phyloP scores from a whole-genome alignment of 2,113 vertebrate species.

The Scatophagus argus region DNA sequence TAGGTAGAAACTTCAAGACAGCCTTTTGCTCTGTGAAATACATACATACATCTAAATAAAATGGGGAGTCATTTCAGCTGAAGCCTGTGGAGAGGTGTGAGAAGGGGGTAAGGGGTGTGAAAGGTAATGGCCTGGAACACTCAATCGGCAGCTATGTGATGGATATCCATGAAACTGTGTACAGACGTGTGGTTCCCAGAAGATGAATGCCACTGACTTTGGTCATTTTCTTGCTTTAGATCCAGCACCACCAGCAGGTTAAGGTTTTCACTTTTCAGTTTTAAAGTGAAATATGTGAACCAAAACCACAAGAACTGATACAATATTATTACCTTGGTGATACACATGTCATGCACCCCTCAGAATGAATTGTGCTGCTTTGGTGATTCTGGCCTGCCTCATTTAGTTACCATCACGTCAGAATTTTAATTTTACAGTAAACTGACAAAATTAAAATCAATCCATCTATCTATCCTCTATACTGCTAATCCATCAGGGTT shows the following conservation, averaged over 20 bases:
- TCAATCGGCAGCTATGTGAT: neutral
- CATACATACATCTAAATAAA: conserved; percentile 51
- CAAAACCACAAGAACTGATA: no score
- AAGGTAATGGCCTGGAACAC: conserved; percentile 25
- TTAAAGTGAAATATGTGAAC: neutral
- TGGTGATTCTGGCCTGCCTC: neutral
- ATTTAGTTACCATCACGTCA: neutral
- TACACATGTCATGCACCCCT: neutral
- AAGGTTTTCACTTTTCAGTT: neutral
- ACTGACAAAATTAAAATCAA: neutral
- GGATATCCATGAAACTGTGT: neutral
- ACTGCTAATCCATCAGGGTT: no score
- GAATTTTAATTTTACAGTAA: neutral
- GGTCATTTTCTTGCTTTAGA: neutral
- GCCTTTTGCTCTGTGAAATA: conserved; percentile 65
- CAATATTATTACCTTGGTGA: no score
- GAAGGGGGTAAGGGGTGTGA: conserved; percentile 14
- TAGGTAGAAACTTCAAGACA: conserved; percentile 54
- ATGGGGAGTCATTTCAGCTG: conserved; percentile 17
- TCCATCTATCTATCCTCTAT: no score
- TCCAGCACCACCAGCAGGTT: neutral
- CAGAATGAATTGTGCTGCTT: neutral
- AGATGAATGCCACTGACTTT: neutral
- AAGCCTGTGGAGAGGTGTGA: conserved; percentile 36
- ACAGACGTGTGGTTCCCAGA: neutral